phyloP scores from a whole-genome alignment of 1,140 invertebrate genomes.

The Myzus persicae region DNA sequence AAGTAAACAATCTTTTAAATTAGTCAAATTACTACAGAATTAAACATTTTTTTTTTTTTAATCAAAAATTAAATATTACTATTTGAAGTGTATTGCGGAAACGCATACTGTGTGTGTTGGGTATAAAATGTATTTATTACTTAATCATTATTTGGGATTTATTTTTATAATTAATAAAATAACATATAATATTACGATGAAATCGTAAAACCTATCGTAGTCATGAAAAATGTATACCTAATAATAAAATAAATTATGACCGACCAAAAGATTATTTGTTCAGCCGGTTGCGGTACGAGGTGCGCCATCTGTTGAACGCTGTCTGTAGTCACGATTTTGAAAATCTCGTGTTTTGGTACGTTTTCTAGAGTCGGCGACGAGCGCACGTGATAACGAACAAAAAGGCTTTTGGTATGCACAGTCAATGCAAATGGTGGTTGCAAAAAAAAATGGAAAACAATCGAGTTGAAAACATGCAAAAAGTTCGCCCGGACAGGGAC shows the following conservation, averaged over 20 bases:
- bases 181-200: neutral
- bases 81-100: neutral
- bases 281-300: neutral
- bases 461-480: conserved; percentile 40
- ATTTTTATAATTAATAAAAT: neutral
- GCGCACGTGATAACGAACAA: neutral
- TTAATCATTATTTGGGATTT: neutral
- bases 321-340: neutral
- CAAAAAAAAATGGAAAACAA: neutral
- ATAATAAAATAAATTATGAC: neutral
- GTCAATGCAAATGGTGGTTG: neutral
- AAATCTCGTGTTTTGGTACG: neutral
- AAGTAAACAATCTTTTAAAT: neutral
- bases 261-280: neutral
- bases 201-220: neutral
- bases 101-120: neutral
- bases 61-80: neutral
- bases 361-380: neutral
- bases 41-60: neutral
- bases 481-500: conserved; percentile 61
- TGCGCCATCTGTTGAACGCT: conserved; percentile 17
- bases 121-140: too few species aligned
- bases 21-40: neutral
- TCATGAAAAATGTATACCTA: neutral
- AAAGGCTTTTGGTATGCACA: neutral